Base-by-base conservation (phyloP, 2,888 invertebrate species). In the Silvanus unidentatus region DNA sequence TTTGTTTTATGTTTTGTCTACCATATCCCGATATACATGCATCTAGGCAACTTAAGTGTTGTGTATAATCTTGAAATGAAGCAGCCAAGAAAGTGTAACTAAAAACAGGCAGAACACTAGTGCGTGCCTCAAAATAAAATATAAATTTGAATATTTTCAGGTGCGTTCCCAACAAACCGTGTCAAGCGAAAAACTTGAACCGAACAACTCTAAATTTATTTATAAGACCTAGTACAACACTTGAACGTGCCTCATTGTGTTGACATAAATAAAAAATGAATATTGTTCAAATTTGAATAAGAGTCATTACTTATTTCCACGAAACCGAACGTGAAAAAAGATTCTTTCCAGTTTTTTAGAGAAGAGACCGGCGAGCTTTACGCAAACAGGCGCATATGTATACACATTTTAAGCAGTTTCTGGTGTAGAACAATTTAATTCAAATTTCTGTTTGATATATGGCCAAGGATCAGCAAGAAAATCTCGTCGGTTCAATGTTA, bases 111-210 rank as follows among this genome's bases (percentile, higher is more conserved):
- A 22, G 22, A 22, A 12, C 29, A 38, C 13, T 47, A 47, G 50
- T 57, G 54, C 57, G 57, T 57, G 57, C 52, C 47, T 49, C 30
- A 50, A 54, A 56, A 54, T 54, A 51, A 56, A 56, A 56, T 53
- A 53, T 44, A 53, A 22, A 5, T 22, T 50, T 50, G 8, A 22
- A 8, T 22, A 22, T 22, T 22, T 22, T 22, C 4, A 22, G 22
- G 22, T 22, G 22, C 22, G 22, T 22, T 22, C 22, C 8, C 8
- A 22, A 22, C 3, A 22, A 22, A 22, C 22, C 8, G 3, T 22
- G 22, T 22, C 4, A 22, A 22, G 8, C 4, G 8, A 22, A 5
- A 22, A 22, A n/a, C n/a, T n/a, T n/a, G n/a, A n/a, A n/a, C n/a
- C n/a, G n/a, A n/a, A n/a, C n/a, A n/a, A n/a, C n/a, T n/a, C n/a